These are phyloP conservation scores for Fulmarus glacialis DNA, from an alignment of 2,113 vertebrate genomes.

Conservation along the genomic window DNA sequence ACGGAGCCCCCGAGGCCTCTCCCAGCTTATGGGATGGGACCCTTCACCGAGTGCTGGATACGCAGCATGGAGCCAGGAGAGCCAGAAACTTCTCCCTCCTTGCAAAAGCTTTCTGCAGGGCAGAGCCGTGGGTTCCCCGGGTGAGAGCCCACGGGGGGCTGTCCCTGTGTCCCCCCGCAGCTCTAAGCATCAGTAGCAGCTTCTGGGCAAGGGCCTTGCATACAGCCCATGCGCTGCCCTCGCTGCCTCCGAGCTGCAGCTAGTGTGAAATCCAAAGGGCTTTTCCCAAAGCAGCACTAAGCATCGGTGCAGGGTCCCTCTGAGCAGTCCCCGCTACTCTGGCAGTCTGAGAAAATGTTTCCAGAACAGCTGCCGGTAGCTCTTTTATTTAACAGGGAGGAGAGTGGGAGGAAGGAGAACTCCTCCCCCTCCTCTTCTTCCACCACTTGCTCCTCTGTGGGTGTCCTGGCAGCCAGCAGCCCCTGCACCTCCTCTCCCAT, in stretches of 20 bases:
- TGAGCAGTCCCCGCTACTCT: accelerated
- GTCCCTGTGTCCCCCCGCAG: accelerated
- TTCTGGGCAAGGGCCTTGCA: not conserved
- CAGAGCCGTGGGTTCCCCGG: not conserved
- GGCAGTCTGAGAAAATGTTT: not conserved
- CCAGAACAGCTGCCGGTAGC: not conserved
- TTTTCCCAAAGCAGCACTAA: not conserved
- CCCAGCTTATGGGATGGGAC: not conserved
- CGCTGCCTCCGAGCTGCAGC: not conserved
- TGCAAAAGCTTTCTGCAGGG: not conserved
- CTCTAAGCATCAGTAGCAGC: not conserved
- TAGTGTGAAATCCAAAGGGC: not conserved
- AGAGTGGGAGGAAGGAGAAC: not conserved
- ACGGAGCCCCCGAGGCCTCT: not conserved
- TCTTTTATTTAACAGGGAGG: not conserved
- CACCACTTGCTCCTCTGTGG: accelerated
- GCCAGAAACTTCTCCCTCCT: not conserved
- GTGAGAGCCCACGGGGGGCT: not conserved
- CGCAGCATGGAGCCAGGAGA: not conserved
- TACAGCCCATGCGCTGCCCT: not conserved
- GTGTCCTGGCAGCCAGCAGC: not conserved
- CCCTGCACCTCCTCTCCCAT: not conserved
- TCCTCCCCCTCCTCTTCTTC: not conserved
- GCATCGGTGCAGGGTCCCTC: not conserved
- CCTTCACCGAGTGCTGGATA: not conserved